These are phyloP conservation scores for Apogon talboti DNA, from an alignment of 2,797 vertebrate genomes.

Conservation along the genomic window DNA sequence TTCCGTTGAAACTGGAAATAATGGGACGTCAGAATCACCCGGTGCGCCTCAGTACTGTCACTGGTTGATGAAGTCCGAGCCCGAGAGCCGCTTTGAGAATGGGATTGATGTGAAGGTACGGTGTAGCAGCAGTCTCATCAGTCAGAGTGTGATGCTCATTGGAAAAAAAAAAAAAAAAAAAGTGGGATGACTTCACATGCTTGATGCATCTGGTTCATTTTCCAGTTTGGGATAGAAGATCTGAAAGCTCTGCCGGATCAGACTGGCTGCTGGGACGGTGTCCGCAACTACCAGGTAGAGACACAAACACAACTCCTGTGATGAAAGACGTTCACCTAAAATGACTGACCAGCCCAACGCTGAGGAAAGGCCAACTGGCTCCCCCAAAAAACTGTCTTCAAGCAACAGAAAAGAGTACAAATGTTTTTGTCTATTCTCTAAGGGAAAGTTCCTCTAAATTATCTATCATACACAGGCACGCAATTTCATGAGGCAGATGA, in stretches of 20 bases:
- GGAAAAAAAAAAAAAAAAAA: no score
- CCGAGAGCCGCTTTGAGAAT: conserved; percentile 93
- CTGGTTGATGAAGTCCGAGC: conserved; percentile 99
- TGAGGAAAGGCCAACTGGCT: not conserved
- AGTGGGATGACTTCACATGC: not conserved
- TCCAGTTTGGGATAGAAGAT: conserved; percentile 95
- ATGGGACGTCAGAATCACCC: conserved; percentile 36
- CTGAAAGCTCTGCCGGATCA: conserved; percentile 91
- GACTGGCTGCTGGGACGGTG: conserved; percentile 94
- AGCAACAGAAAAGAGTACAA: not conserved
- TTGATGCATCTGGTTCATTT: conserved; percentile 17
- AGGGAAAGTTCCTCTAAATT: conserved; percentile 2
- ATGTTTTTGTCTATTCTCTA: not conserved
- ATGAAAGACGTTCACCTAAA: conserved; percentile 17
- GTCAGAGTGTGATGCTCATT: not conserved
- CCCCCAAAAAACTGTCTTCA: no score
- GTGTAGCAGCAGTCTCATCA: not conserved
- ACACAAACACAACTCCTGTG: not conserved
- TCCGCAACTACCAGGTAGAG: conserved; percentile 95
- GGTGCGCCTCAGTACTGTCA: conserved; percentile 55
- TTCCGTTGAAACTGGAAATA: conserved; percentile 35
- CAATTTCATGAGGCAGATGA: conserved; percentile 96
- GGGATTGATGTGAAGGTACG: conserved; percentile 93
- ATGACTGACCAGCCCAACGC: not conserved
- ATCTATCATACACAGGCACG: conserved; percentile 85